Conservation (phyloP, 2,888 invertebrate genomes). For the Lysandra coridon region DNA sequence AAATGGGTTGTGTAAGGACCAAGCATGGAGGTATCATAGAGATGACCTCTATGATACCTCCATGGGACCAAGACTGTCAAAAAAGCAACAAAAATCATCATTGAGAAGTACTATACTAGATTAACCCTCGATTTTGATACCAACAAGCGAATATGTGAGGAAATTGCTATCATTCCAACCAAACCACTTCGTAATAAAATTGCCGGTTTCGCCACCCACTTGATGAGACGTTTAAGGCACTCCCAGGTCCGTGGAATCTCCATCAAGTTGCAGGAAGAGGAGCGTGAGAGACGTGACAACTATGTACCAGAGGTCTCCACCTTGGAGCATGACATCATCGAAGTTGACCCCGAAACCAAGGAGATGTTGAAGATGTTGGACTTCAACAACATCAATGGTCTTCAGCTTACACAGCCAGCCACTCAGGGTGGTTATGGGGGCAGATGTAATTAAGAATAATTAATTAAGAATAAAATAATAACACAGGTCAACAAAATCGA, state of each 20-base stretch:
- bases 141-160: conserved; percentile 99
- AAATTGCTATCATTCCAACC: conserved; percentile 99
- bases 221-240: conserved; percentile 99
- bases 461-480: too few relatives aligned
- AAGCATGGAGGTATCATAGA: too few relatives aligned
- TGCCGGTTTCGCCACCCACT: conserved; percentile 99
- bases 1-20: conserved; percentile 53
- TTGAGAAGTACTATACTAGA: conserved; percentile 99
- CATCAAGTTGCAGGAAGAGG: conserved; percentile 99
- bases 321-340: conserved; percentile 97
- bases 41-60: background rate
- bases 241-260: conserved; percentile 99
- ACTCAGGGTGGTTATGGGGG: conserved; percentile 79
- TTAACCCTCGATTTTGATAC: conserved; percentile 99
- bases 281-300: conserved; percentile 99
- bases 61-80: conserved; percentile 98
- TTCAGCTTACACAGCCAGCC: conserved; percentile 92
- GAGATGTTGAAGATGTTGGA: conserved; percentile 99
- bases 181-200: conserved; percentile 99
- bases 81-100: conserved; percentile 99
- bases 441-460: conserved; percentile 75
- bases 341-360: conserved; percentile 99
- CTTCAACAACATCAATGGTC: conserved; percentile 94
- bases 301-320: conserved; percentile 98
- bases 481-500: too few relatives aligned